Evolutionary conservation across 2,113 vertebrate genomes (phyloP).

Genomic region (Neoarius graeffei): DNA sequence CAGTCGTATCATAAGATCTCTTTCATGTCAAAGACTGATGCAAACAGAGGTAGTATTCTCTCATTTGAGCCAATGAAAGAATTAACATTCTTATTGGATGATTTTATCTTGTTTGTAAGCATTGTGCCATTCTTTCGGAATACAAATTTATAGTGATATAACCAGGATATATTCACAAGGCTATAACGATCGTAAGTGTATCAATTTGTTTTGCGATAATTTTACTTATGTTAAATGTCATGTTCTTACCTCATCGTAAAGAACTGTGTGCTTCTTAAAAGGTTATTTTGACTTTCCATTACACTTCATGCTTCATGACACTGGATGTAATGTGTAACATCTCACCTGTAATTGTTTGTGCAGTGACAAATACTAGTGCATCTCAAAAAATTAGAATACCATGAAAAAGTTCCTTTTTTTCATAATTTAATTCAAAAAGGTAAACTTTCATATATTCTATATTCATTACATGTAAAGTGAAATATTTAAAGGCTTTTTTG

Average conservation of each 20-base stretch:
- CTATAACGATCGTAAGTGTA: not conserved
- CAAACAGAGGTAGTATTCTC: not conserved
- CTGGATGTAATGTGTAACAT: not conserved
- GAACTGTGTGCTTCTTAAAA: not conserved
- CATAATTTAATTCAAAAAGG: no score
- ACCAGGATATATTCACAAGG: not conserved
- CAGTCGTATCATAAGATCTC: not conserved
- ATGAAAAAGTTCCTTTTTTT: no score
- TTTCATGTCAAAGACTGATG: not conserved
- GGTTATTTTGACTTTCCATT: not conserved
- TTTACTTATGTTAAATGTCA: not conserved
- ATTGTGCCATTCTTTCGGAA: not conserved
- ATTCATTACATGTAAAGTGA: no score
- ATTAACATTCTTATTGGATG: not conserved
- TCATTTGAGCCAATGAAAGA: not conserved
- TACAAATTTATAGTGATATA: not conserved
- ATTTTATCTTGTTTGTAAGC: not conserved
- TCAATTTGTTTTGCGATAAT: not conserved
- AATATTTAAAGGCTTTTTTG: no score
- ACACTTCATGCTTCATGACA: not conserved
- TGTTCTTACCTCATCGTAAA: not conserved
- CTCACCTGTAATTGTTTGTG: no score
- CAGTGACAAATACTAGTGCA: no score
- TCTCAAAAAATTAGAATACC: no score
- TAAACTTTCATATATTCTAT: no score